These are phyloP conservation scores for Penelope pileata DNA, from an alignment of 2,113 vertebrate genomes.

Conservation along the genomic window DNA sequence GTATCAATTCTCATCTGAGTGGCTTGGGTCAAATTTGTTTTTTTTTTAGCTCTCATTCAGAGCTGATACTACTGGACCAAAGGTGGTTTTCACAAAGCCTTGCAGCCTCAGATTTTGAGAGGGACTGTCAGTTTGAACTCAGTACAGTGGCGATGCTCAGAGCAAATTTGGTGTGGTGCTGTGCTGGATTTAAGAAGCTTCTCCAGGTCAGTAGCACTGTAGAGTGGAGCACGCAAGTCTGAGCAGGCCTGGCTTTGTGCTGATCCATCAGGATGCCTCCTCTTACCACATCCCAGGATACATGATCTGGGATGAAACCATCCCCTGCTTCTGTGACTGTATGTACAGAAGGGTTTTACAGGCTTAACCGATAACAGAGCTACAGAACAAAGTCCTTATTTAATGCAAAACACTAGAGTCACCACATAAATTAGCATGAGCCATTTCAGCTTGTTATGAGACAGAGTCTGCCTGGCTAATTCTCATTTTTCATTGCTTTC, in stretches of 20 bases:
- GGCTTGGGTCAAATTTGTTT: neutral
- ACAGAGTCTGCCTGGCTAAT: neutral
- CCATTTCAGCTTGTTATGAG: neutral
- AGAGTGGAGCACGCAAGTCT: neutral
- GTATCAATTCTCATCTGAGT: neutral
- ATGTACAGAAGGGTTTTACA: neutral
- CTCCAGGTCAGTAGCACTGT: neutral
- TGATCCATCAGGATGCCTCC: neutral
- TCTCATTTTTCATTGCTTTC: constrained; percentile 1
- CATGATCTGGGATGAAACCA: neutral
- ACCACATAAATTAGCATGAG: neutral
- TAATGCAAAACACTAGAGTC: neutral
- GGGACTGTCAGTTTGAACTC: neutral
- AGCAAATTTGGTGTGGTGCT: neutral
- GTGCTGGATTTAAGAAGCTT: neutral
- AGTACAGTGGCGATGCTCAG: neutral
- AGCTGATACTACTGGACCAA: neutral
- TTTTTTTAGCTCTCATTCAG: neutral
- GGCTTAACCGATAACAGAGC: neutral
- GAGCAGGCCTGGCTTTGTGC: neutral
- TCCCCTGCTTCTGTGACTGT: neutral
- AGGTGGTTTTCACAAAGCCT: neutral
- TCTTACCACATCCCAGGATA: neutral
- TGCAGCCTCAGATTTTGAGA: neutral
- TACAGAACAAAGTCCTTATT: neutral